Conservation (phyloP, 2,797 vertebrate species). For the Nyctibius grandis region DNA sequence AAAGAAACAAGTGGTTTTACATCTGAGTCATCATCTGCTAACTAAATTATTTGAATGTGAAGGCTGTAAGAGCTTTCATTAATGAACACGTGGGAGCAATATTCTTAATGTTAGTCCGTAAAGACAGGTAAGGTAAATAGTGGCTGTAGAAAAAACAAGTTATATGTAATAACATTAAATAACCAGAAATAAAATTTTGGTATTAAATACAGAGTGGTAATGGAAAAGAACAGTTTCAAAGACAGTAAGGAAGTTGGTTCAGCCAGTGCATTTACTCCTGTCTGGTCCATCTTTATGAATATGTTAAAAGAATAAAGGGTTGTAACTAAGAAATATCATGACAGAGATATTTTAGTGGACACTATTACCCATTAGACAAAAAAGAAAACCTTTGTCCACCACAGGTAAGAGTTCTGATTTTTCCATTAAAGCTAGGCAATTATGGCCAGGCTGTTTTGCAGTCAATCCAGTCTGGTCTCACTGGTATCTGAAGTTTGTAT, state of each 20-base stretch:
- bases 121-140: neutral
- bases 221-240: neutral
- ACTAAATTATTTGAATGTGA: slow-evolving; percentile 7
- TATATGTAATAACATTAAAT: neutral
- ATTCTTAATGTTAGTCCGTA: neutral
- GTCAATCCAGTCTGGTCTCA: neutral
- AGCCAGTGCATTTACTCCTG: neutral
- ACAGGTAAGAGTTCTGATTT: neutral
- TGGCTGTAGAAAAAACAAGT: neutral
- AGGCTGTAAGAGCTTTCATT: neutral
- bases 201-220: neutral
- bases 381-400: neutral
- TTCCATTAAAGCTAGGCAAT: neutral
- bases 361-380: neutral
- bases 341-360: neutral
- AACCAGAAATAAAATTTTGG: neutral
- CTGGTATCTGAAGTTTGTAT: neutral
- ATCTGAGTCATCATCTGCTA: slow-evolving; percentile 40
- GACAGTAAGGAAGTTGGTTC: neutral
- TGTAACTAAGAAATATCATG: neutral
- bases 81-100: neutral
- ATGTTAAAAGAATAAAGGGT: neutral
- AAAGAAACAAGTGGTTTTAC: slow-evolving; percentile 34
- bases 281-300: neutral
- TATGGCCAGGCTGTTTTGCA: neutral